Evolutionary conservation across 2,113 vertebrate genomes (phyloP).

Genomic region (Chrysochloris asiatica): DNA sequence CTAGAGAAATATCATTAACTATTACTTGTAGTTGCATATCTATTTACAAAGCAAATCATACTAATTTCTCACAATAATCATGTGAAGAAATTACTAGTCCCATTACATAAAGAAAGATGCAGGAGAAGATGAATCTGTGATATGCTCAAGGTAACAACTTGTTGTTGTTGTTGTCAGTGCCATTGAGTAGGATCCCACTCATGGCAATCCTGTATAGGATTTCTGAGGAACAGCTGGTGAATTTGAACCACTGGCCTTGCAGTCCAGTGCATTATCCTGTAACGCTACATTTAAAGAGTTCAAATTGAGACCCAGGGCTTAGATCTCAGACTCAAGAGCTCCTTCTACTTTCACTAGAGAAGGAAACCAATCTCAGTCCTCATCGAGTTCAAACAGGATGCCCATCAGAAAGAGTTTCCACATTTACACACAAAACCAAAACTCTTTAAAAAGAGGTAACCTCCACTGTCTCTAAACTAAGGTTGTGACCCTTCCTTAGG

Average conservation of each 20-base stretch:
- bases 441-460: neutral
- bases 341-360: neutral
- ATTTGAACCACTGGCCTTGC: too few relatives aligned
- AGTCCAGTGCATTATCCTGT: too few relatives aligned
- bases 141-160: neutral
- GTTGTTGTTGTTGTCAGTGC: too few relatives aligned
- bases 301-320: too few relatives aligned
- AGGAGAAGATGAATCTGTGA: neutral
- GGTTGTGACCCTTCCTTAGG: neutral
- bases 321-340: neutral
- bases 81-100: neutral
- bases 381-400: neutral
- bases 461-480: neutral
- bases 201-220: too few relatives aligned
- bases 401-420: constrained; percentile 19
- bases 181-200: too few relatives aligned
- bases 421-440: neutral
- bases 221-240: too few relatives aligned
- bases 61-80: neutral
- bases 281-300: too few relatives aligned
- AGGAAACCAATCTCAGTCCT: constrained; percentile 13
- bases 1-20: neutral
- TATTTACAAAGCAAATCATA: neutral
- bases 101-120: neutral
- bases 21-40: neutral